Percentiles rank a stretch among this genome's conserved stretches.
Conservation (phyloP, 2,888 invertebrate genomes). For the Hoplodrina blanda region DNA sequence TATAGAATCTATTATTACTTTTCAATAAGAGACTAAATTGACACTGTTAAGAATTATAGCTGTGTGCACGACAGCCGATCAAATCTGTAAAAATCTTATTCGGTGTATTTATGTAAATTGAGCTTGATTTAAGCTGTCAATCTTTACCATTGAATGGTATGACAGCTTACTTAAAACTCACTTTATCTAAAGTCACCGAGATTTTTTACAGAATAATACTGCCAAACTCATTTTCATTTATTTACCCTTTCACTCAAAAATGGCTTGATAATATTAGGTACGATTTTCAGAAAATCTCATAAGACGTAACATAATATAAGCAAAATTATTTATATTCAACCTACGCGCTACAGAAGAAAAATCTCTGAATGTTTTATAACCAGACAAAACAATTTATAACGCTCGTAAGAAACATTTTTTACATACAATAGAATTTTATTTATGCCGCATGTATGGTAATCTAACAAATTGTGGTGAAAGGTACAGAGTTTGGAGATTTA, state of each 20-base stretch:
- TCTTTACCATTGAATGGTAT: too few relatives aligned
- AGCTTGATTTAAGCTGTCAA: too few relatives aligned
- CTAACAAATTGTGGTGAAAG: slow-evolving; percentile 31
- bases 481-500: slow-evolving; percentile 4
- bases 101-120: too few relatives aligned
- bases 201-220: too few relatives aligned
- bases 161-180: too few relatives aligned
- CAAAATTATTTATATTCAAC: slow-evolving; percentile 45
- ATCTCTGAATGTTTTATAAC: slow-evolving; percentile 39
- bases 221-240: slow-evolving; percentile 2
- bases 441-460: slow-evolving; percentile 43
- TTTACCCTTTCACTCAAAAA: neutral
- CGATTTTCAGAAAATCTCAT: slow-evolving; percentile 34
- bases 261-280: neutral
- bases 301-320: slow-evolving; percentile 15
- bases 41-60: too few relatives aligned
- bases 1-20: too few relatives aligned
- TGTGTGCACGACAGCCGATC: too few relatives aligned
- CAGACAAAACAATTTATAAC: slow-evolving; percentile 46
- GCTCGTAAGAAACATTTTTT: slow-evolving; percentile 48
- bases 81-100: too few relatives aligned
- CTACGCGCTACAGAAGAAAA: slow-evolving; percentile 35
- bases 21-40: too few relatives aligned
- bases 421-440: slow-evolving; percentile 54
- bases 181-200: too few relatives aligned